Percentiles rank a stretch among this genome's conserved stretches.
These are phyloP conservation scores for Matsumyia berberina DNA, from an alignment of 2,888 invertebrate species.

Conservation along the genomic window DNA sequence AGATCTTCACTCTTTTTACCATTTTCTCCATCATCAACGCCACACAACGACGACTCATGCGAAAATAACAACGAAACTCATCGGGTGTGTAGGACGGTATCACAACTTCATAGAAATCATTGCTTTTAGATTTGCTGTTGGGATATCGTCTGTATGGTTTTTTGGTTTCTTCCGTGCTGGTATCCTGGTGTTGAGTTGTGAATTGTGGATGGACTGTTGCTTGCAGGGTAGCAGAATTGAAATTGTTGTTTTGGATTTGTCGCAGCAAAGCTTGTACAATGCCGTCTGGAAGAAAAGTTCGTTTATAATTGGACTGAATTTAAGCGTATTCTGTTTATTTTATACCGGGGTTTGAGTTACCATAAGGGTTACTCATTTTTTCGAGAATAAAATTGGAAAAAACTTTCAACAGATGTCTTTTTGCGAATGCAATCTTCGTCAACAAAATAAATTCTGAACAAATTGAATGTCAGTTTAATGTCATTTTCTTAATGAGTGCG, in stretches of 20 bases:
- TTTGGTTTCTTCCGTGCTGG: no score
- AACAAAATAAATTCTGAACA: conserved; percentile 5
- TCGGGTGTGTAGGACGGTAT: conserved; percentile 35
- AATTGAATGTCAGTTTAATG: neutral
- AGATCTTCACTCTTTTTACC: conserved; percentile 24
- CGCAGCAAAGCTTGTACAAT: neutral
- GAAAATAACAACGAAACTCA: conserved; percentile 54
- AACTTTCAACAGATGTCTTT: neutral
- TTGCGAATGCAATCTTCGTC: neutral
- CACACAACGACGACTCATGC: conserved; percentile 54
- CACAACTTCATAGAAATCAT: conserved; percentile 25
- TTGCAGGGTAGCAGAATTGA: no score
- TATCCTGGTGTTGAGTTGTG: no score
- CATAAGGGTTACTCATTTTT: neutral
- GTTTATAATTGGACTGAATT: no score
- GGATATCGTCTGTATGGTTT: no score
- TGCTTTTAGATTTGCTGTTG: neutral
- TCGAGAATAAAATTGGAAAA: no score
- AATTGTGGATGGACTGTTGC: no score
- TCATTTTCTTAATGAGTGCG: neutral
- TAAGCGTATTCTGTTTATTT: neutral
- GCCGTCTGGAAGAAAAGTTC: neutral
- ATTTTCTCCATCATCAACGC: conserved; percentile 28
- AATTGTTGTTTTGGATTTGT: neutral
- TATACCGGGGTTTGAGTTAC: neutral